Base-by-base conservation (phyloP, 2,113 vertebrate genomes). In the Perca flavescens region DNA sequence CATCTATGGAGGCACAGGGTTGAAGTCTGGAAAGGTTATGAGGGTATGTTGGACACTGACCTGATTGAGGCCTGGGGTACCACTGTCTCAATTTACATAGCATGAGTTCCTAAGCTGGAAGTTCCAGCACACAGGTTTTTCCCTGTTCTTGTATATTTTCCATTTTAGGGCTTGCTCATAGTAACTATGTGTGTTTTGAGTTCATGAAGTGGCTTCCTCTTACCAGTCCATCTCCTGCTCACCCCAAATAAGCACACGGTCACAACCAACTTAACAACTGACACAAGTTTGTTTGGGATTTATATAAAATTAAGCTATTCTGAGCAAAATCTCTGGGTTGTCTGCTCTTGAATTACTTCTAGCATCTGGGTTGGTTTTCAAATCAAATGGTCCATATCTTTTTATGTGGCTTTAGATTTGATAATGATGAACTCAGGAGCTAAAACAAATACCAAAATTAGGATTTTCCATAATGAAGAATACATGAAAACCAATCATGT, bases 301-400 rank as follows among this genome's bases (percentile, higher is more conserved):
- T 1, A 70, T 79, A 66, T 57, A 13, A 82, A 75, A 63, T 60
- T 0, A 65, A 40, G 53, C 21, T 9, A 28, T 57, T 80, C 12
- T 7, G 22, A 47, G 54, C 36, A 61, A 16, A 71, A 57, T 14
- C 47, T 58, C 10, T 13, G 4, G 14, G 10, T 28, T 49, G 34
- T 31, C 52, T 21, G 16, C 25, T 28, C 25, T 74, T 36, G 4
- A 8, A 34, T 3, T 60, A 4, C 49, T 31, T 49, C 5, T 14
- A 57, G 14, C 70, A 82, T 70, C 53, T 85, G 76, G 62, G 6
- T 78, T 80, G 64, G 31, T 36, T 83, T 70, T 15, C 8, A 64
- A 63, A 63, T 11, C 1, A 40, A 71, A 79, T 13, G 5, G 36
- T 47, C 61, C 15, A 70, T 54, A 56, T 40, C 25, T 58, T 63